These are phyloP conservation scores for Neodontobutis hainanensis DNA, from an alignment of 2,113 vertebrate species.

Conservation along the genomic window DNA sequence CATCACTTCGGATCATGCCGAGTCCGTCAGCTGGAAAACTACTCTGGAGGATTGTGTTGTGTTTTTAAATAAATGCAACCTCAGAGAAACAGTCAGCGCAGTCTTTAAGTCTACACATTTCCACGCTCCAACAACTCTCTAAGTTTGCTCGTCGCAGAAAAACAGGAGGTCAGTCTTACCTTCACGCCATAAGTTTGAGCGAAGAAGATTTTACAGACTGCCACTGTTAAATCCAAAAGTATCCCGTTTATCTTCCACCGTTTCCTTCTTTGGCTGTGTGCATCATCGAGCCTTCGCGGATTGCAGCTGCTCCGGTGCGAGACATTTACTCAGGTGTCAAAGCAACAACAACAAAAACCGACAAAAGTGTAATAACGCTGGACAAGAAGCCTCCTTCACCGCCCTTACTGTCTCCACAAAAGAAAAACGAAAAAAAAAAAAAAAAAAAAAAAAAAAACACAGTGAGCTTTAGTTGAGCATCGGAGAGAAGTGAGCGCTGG, in stretches of 20 bases:
- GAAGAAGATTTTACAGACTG: slow-evolving; percentile 56
- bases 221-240: slow-evolving; percentile 68
- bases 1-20: slow-evolving; percentile 14
- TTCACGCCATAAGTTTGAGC: slow-evolving; percentile 81
- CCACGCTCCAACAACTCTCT: neutral
- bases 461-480: slow-evolving; percentile 5
- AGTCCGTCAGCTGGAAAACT: neutral
- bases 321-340: slow-evolving; percentile 32
- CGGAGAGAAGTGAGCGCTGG: neutral
- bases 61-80: neutral
- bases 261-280: slow-evolving; percentile 46
- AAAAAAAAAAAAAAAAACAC: neutral
- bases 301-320: slow-evolving; percentile 30
- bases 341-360: neutral
- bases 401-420: neutral
- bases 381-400: neutral
- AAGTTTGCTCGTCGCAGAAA: slow-evolving; percentile 20
- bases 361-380: neutral
- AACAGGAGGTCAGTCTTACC: slow-evolving; percentile 61
- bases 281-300: slow-evolving; percentile 53
- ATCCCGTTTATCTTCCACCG: slow-evolving; percentile 47
- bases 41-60: neutral
- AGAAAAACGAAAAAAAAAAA: neutral
- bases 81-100: neutral
- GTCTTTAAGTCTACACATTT: neutral